A percentile compares a stretch with the other conserved stretches of the same genome.
phyloP scores from a whole-genome alignment of 2,888 invertebrate genomes.

The Pristionchus japonicus region DNA sequence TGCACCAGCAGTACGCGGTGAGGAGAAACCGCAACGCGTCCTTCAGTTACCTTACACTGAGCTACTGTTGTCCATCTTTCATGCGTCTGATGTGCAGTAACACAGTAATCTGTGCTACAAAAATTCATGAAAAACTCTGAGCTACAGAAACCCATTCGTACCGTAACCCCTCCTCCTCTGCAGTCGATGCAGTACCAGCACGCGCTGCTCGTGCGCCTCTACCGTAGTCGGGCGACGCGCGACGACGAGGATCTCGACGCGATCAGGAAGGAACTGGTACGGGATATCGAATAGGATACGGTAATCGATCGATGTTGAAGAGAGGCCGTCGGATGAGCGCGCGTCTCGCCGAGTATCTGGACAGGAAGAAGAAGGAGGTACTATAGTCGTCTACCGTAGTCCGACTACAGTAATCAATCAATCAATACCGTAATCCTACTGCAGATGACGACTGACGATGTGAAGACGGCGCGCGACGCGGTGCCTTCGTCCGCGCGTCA shows the following conservation, averaged over 20 bases:
- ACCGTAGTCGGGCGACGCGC: not conserved
- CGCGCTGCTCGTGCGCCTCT: not conserved
- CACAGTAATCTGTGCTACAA: no score
- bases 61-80: not conserved
- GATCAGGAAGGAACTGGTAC: not conserved
- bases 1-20: not conserved
- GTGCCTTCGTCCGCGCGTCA: not conserved
- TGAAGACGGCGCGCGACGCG: not conserved
- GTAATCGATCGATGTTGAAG: conserved; percentile 10
- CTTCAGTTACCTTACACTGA: no score
- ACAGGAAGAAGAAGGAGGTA: conserved; percentile 8
- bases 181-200: conserved; percentile 5
- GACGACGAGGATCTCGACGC: not conserved
- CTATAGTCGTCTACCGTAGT: not conserved
- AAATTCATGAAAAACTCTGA: not conserved
- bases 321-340: not conserved
- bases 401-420: no score
- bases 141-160: not conserved
- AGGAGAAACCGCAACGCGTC: not conserved
- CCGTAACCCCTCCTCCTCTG: not conserved
- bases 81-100: no score
- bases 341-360: not conserved
- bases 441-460: not conserved
- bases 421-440: no score
- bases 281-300: not conserved